phyloP scores from a whole-genome alignment of 2,888 invertebrate genomes.

The Cerceris rybyensis region DNA sequence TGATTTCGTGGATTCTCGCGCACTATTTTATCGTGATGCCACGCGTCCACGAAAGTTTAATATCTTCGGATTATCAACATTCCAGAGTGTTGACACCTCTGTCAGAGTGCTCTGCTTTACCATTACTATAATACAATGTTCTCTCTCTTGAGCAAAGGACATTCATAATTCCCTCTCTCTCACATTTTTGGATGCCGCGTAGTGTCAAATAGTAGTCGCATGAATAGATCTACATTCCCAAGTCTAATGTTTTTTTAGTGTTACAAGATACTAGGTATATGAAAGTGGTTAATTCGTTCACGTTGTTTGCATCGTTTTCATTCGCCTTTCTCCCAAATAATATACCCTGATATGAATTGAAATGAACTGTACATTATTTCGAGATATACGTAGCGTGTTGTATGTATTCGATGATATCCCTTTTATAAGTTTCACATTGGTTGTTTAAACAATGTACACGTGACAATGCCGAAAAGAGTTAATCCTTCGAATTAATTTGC shows the following conservation, averaged over 20 bases:
- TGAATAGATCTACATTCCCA: constrained; percentile 48
- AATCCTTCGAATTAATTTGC: not conserved
- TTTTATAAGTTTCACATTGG: not conserved
- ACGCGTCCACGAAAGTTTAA: constrained; percentile 54
- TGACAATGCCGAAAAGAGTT: not conserved
- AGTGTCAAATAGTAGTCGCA: constrained; percentile 55
- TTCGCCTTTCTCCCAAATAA: not conserved
- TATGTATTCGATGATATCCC: not conserved
- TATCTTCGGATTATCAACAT: constrained; percentile 76
- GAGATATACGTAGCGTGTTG: not conserved
- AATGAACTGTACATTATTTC: not conserved
- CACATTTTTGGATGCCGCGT: constrained; percentile 44
- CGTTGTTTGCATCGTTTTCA: constrained; percentile 2
- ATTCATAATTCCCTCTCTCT: constrained; percentile 26
- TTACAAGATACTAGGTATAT: constrained; percentile 28
- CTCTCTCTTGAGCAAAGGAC: constrained; percentile 12
- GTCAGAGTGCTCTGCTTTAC: constrained; percentile 70
- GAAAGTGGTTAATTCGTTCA: constrained; percentile 34
- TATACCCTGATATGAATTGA: not conserved
- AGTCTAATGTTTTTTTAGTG: constrained; percentile 46
- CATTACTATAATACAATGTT: constrained; percentile 38
- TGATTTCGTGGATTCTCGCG: constrained; percentile 5
- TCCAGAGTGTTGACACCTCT: constrained; percentile 79
- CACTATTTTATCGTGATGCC: constrained; percentile 41
- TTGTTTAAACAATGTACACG: not conserved